A percentile compares a stretch with the other conserved stretches of the same genome.
Evolutionary conservation across 2,113 vertebrate species (phyloP).

Genomic region (Bubalus kerabau): DNA sequence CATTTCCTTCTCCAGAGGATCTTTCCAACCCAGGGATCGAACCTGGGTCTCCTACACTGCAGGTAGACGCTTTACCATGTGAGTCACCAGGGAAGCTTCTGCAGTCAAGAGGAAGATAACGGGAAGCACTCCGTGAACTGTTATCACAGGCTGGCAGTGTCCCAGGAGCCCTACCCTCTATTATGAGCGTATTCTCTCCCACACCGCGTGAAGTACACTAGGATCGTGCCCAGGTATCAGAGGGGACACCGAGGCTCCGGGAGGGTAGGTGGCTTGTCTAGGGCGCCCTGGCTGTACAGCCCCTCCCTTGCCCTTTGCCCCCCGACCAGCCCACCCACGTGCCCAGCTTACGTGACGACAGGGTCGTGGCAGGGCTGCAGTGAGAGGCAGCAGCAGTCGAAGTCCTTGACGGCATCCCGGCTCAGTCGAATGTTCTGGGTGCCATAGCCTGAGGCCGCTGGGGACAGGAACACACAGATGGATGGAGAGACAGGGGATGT

Average conservation of each 20-base stretch:
- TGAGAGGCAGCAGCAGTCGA: conserved; percentile 93
- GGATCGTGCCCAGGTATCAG: not conserved
- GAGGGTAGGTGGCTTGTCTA: not conserved
- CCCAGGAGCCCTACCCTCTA: not conserved
- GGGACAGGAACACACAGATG: not conserved
- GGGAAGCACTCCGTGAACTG: not conserved
- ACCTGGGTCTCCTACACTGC: not conserved
- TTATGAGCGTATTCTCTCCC: not conserved
- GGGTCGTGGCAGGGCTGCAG: conserved; percentile 91
- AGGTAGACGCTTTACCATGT: not conserved
- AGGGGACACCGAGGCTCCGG: not conserved
- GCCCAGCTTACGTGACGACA: conserved; percentile 86
- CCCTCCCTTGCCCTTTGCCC: not conserved
- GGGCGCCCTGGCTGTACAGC: not conserved
- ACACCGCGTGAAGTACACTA: rapidly evolving
- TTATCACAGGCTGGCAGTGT: rapidly evolving
- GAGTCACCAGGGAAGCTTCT: not conserved
- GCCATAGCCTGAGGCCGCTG: conserved; percentile 92
- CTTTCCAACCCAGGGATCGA: not conserved
- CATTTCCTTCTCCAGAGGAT: not conserved
- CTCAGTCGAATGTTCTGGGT: conserved; percentile 92
- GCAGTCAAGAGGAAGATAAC: not conserved
- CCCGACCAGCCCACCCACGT: not conserved
- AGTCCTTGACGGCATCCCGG: conserved; percentile 93
- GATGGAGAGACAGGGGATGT: not conserved